phyloP scores from a whole-genome alignment of 2,113 vertebrate species.

The Saccopteryx bilineata region DNA sequence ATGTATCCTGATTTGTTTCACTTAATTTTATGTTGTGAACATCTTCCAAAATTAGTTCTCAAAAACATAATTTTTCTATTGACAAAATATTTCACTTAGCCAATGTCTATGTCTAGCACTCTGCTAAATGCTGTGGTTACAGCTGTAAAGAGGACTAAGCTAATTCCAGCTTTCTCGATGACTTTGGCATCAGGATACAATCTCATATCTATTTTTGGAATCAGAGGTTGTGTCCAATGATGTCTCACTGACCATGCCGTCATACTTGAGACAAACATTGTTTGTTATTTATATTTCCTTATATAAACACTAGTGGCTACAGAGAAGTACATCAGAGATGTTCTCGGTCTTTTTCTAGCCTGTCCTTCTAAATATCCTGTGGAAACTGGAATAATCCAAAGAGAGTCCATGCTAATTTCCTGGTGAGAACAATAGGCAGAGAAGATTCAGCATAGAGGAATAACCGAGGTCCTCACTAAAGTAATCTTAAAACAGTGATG shows the following conservation, averaged over 20 bases:
- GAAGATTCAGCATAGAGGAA: neutral
- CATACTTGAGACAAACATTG: constrained; percentile 1
- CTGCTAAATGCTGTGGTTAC: neutral
- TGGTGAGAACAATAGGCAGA: neutral
- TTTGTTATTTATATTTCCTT: neutral
- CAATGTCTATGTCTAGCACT: constrained; percentile 24
- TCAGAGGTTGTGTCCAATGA: neutral
- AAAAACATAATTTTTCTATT: constrained; percentile 37
- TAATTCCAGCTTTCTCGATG: neutral
- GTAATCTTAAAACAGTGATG: neutral
- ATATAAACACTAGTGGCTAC: neutral
- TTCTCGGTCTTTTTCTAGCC: neutral
- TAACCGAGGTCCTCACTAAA: neutral
- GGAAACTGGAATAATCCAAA: neutral
- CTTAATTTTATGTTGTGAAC: constrained; percentile 34
- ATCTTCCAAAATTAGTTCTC: constrained; percentile 52
- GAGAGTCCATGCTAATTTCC: neutral
- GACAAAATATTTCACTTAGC: constrained; percentile 53
- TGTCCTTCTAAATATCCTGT: neutral
- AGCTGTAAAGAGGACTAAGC: constrained; percentile 1
- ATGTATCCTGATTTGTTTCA: constrained; percentile 20
- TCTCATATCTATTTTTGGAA: constrained; percentile 45
- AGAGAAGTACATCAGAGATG: neutral
- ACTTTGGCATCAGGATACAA: neutral
- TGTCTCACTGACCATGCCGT: constrained; percentile 18